phyloP scores from a whole-genome alignment of 1,140 invertebrate species.

The Sminthurides bifidus region DNA sequence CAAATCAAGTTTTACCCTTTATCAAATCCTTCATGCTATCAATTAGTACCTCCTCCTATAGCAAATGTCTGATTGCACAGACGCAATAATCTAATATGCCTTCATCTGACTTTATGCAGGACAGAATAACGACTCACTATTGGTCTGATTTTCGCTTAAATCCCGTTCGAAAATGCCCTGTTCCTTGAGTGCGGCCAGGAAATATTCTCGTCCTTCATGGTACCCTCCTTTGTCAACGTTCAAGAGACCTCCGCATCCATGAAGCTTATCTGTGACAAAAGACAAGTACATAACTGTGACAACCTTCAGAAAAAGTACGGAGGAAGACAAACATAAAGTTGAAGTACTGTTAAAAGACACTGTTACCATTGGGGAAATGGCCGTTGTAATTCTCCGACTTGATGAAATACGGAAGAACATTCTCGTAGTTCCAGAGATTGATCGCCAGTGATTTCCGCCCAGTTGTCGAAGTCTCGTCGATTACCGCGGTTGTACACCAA shows the following conservation, averaged over 20 bases:
- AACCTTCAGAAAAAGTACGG: background rate
- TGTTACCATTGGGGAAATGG: slow-evolving; percentile 13
- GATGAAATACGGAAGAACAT: slow-evolving; percentile 43
- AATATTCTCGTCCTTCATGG: background rate
- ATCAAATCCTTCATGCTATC: background rate
- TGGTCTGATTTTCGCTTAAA: slow-evolving; percentile 9
- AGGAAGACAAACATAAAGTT: background rate
- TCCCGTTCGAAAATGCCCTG: background rate
- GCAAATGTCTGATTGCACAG: too few relatives aligned
- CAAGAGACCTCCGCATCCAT: slow-evolving; percentile 4
- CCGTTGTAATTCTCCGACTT: slow-evolving; percentile 37
- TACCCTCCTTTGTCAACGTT: slow-evolving; percentile 2
- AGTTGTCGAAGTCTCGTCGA: slow-evolving; percentile 67
- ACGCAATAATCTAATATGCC: too few relatives aligned
- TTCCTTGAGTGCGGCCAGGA: slow-evolving; percentile 1
- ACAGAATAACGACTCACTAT: too few relatives aligned
- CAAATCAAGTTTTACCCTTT: background rate
- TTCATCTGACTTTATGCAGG: too few relatives aligned
- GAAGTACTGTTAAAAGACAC: background rate
- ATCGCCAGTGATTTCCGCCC: slow-evolving; percentile 50
- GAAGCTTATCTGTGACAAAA: background rate
- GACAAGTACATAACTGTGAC: background rate
- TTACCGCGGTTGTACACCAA: slow-evolving; percentile 84
- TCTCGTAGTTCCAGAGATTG: slow-evolving; percentile 51
- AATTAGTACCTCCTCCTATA: too few relatives aligned